Percentiles rank a stretch among this genome's conserved stretches.
Conservation (phyloP, 2,888 invertebrate species). For the Luperina testacea region DNA sequence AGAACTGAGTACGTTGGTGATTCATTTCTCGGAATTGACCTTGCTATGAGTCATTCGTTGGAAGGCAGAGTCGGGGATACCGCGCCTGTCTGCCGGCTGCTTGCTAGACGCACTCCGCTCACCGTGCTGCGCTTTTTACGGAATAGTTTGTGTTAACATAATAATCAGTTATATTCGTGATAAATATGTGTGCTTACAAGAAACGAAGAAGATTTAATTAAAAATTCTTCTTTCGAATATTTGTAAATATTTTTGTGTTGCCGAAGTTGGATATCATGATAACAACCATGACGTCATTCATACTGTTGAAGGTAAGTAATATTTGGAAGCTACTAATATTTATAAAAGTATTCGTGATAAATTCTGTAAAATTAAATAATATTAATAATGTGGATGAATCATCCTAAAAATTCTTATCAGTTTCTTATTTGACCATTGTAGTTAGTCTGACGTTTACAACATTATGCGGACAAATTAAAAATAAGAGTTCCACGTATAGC, state of each 20-base stretch:
- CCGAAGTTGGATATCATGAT: slow-evolving; percentile 88
- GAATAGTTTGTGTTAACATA: slow-evolving; percentile 74
- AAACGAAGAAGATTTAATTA: slow-evolving; percentile 75
- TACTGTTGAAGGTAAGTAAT: slow-evolving; percentile 87
- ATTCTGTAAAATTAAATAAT: slow-evolving; percentile 55
- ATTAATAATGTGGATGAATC: slow-evolving; percentile 71
- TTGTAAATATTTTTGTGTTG: slow-evolving; percentile 83
- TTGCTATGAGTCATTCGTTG: slow-evolving; percentile 91
- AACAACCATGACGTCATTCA: slow-evolving; percentile 91
- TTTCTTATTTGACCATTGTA: slow-evolving; percentile 84
- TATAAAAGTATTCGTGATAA: slow-evolving; percentile 44
- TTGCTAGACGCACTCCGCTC: slow-evolving; percentile 86
- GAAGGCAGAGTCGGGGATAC: slow-evolving; percentile 91
- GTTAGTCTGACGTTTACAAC: slow-evolving; percentile 83
- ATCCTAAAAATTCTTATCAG: slow-evolving; percentile 81
- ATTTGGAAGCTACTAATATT: slow-evolving; percentile 53
- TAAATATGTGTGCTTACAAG: slow-evolving; percentile 78
- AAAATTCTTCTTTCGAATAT: slow-evolving; percentile 68
- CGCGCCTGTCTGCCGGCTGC: slow-evolving; percentile 90
- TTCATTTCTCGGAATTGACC: slow-evolving; percentile 91
- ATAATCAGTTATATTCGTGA: slow-evolving; percentile 66
- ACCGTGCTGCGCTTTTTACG: slow-evolving; percentile 76
- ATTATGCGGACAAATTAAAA: slow-evolving; percentile 68
- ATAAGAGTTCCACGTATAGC: slow-evolving; percentile 33
- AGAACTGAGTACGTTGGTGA: slow-evolving; percentile 88